Evolutionary conservation across 2,888 invertebrate species (phyloP), one percentile per base, ranked within the genome.

Genomic region (Polymixis flavicincta): DNA sequence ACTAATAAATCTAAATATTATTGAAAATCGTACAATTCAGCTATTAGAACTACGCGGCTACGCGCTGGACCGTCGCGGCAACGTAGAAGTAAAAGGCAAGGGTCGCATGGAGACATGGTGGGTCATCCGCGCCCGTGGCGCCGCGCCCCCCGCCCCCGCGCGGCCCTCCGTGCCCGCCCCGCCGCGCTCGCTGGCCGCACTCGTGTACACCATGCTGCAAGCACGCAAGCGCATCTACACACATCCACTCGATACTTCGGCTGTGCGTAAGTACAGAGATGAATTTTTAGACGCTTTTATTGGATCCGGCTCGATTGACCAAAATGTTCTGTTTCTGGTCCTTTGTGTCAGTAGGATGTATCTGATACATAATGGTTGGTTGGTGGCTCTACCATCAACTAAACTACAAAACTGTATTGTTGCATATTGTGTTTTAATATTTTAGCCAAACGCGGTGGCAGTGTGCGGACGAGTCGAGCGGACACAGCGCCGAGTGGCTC

Each of bases 101-200:
- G 99, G 99, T 0, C 97, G 98, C 85, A 99, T 99, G 99, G 98
- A 98, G 93, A 99, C 99, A n/a, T 99, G 98, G 95, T 99, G 98
- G 95, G 98, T 99, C 71, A 94, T 97, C 68, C 98, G 98, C 28
- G 97, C 97, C 64, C 96, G 97, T 74, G 96, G 97, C 13, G 95
- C 96, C 28, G 96, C 96, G 17, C 19, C 97, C 97, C 28, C 96
- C 55, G 95, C 96, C 52, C 95, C 60, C 97, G 97, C 83, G 96
- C 97, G 85, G 95, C 98, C 64, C 97, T 98, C 90, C 1, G 74
- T 63, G 86, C 98, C 98, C 32, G 83, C 88, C 85, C 98, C 97
- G 97, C 98, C 93, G 77, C 98, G 98, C 89, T 93, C 95, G 63
- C 97, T 99, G 85, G 98, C 98, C 22, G 98, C 98, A 17, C 98